Conservation (phyloP, 1,140 invertebrate species). For the Arion vulgaris region DNA sequence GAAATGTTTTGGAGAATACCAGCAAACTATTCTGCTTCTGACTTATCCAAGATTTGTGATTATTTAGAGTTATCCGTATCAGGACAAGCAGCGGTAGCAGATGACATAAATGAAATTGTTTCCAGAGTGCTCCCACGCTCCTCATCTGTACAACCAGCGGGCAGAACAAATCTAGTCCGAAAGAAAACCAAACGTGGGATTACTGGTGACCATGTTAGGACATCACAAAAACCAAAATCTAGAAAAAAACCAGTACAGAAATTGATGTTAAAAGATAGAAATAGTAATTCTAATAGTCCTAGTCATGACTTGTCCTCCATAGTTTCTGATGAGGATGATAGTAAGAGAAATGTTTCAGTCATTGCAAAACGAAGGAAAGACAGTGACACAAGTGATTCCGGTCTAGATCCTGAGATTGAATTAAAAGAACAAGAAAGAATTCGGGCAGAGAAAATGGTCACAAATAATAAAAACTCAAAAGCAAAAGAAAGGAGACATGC, state of each 20-base stretch:
- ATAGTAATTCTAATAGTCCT: slow-evolving; percentile 29
- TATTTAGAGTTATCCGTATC: slow-evolving; percentile 55
- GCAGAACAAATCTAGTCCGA: not conserved
- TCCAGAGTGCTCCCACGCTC: slow-evolving; percentile 13
- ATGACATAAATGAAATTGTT: slow-evolving; percentile 48
- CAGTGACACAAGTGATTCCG: slow-evolving; percentile 17
- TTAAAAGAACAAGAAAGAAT: slow-evolving; percentile 22
- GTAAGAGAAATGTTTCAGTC: not conserved
- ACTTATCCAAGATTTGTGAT: slow-evolving; percentile 51
- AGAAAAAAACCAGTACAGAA: slow-evolving; percentile 42
- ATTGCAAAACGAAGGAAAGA: not conserved
- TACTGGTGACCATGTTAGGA: slow-evolving; percentile 4
- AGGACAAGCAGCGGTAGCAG: slow-evolving; percentile 48
- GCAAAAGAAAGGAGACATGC: slow-evolving; percentile 8
- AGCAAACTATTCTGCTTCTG: slow-evolving; percentile 45
- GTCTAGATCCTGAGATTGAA: slow-evolving; percentile 14
- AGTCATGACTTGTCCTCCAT: not conserved
- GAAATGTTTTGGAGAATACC: slow-evolving; percentile 70
- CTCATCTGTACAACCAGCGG: slow-evolving; percentile 3
- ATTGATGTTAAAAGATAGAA: slow-evolving; percentile 31
- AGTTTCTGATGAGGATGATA: not conserved
- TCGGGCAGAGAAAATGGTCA: slow-evolving; percentile 38
- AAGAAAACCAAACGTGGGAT: slow-evolving; percentile 26
- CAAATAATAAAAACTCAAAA: slow-evolving; percentile 36
- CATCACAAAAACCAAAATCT: slow-evolving; percentile 30